Evolutionary conservation across 2,888 invertebrate species (phyloP), one percentile per base, ranked within the genome.

Genomic region (Eubasilissa splendida): DNA sequence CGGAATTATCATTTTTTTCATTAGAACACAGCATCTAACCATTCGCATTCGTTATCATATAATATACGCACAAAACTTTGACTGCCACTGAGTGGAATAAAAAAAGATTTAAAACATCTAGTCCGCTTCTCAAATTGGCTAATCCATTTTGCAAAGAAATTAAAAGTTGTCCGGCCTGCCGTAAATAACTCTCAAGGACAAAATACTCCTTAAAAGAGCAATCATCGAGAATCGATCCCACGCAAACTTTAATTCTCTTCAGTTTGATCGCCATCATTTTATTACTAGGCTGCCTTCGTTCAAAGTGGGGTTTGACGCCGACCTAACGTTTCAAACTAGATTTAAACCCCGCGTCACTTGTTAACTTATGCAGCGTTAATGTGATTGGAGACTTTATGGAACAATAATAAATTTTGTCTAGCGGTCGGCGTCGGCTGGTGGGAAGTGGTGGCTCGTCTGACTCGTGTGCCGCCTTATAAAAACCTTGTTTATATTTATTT

Each of bases 141-240:
- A 52, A 14, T 68, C 52, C 52, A 68, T 68, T 68, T 68, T 5
- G 68, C 68, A 52, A 52, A 68, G 68, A 68, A 68, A 68, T n/a
- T 68, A 68, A 68, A 68, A 68, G 68, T 68, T 33, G 68, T 68
- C 50, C 68, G 68, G 14, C 68, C 14, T 68, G 68, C 50, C 68
- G 68, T 68, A 14, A 68, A 68, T 50, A 68, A 68, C 12, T 50
- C 50, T 52, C 68, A 68, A 68, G 68, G 68, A 52, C 68, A 68
- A n/a, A 52, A 66, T 68, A 33, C 31, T 42, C 10, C 65, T 50
- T 68, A 50, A 68, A 50, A 68, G 68, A 68, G 68, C 68, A 50
- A 68, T 68, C 68, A 68, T 50, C 50, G 68, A n/a, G 52, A 68
- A n/a, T 52, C 68, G 52, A 68, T 50, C 68, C 68, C 68, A 68